Conservation (phyloP, 2,888 invertebrate species). For the Chalcis sispes region DNA sequence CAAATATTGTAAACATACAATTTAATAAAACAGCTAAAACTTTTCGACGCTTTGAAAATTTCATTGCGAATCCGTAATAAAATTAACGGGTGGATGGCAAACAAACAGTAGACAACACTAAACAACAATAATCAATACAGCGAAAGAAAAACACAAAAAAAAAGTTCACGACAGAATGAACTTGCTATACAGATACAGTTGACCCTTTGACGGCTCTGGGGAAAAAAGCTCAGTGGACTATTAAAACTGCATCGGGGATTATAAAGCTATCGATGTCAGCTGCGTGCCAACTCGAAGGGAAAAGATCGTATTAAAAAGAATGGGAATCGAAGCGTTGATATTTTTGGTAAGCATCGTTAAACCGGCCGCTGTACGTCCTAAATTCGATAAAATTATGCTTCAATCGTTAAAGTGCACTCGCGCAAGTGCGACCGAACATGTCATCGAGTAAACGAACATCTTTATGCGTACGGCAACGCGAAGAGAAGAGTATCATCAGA, state of each 20-base stretch:
- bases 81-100: too few relatives aligned
- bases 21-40: too few relatives aligned
- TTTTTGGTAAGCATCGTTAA: too few relatives aligned
- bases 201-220: neutral
- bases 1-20: too few relatives aligned
- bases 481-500: conserved; percentile 48
- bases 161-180: neutral
- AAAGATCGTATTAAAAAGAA: conserved; percentile 39
- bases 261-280: neutral
- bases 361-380: too few relatives aligned
- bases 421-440: too few relatives aligned
- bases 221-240: conserved; percentile 20
- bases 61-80: too few relatives aligned
- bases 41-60: too few relatives aligned
- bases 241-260: conserved; percentile 32
- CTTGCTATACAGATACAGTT: neutral
- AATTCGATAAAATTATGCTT: conserved; percentile 53
- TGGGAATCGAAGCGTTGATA: conserved; percentile 31
- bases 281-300: conserved; percentile 16
- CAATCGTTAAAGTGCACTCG: conserved; percentile 48
- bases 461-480: neutral
- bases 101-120: neutral
- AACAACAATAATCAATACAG: neutral
- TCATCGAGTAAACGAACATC: too few relatives aligned
- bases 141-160: neutral